phyloP scores from a whole-genome alignment of 2,113 vertebrate genomes.

The Pristiophorus japonicus region DNA sequence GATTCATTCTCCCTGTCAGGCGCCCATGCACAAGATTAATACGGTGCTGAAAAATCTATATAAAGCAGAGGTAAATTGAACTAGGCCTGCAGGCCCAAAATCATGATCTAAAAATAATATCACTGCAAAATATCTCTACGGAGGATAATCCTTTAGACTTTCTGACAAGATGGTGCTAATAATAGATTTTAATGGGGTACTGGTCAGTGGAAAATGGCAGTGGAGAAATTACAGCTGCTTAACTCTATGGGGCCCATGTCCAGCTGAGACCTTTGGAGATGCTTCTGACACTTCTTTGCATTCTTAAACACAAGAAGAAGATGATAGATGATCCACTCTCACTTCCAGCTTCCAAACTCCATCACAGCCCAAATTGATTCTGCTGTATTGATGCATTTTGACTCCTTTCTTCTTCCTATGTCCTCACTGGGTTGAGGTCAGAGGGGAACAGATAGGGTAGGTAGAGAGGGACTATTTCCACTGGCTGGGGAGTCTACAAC shows the following conservation, averaged over 20 bases:
- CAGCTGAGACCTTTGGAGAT: background rate
- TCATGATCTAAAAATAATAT: background rate
- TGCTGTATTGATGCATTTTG: background rate
- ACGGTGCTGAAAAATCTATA: conserved; percentile 4
- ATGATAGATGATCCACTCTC: background rate
- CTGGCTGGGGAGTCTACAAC: too few relatives aligned
- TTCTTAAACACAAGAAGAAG: background rate
- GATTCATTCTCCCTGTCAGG: background rate
- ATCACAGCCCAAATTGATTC: background rate
- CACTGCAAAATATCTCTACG: background rate
- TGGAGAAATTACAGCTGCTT: background rate
- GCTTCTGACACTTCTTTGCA: background rate
- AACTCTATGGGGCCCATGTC: background rate
- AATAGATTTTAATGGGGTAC: background rate
- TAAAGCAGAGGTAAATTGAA: background rate
- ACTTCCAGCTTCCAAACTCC: background rate
- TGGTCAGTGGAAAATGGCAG: background rate
- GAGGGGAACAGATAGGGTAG: too few relatives aligned
- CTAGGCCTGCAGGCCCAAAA: background rate
- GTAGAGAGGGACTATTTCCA: too few relatives aligned
- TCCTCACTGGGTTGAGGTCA: background rate
- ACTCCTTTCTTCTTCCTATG: too few relatives aligned
- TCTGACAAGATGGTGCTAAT: background rate
- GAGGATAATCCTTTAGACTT: conserved; percentile 9
- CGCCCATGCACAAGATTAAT: conserved; percentile 8